Conservation (phyloP, 2,797 vertebrate genomes). For the Pipistrellus pipistrellus region DNA sequence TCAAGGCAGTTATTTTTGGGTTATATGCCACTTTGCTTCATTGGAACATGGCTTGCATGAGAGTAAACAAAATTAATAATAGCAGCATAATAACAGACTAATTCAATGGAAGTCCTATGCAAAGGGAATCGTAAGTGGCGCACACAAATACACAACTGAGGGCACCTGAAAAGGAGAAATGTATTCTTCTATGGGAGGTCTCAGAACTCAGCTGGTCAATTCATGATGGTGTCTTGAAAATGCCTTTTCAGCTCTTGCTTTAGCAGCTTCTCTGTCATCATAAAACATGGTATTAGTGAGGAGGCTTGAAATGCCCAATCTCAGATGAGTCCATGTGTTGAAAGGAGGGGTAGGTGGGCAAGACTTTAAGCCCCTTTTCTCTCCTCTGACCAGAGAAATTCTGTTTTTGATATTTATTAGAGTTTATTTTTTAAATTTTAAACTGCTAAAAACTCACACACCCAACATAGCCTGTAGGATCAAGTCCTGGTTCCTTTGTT, state of each 20-base stretch:
- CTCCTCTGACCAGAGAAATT: background rate
- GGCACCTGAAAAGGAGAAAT: background rate
- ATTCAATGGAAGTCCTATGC: background rate
- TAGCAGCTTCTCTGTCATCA: background rate
- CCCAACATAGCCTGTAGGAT: background rate
- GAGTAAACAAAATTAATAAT: background rate
- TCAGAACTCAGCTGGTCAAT: background rate
- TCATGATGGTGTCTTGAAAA: background rate
- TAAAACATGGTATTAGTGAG: background rate
- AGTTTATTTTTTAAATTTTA: background rate
- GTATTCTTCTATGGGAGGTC: accelerated
- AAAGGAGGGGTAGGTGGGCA: background rate
- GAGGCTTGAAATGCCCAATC: background rate
- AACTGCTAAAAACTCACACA: background rate
- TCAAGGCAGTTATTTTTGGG: background rate
- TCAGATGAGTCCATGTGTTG: background rate
- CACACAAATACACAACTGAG: background rate
- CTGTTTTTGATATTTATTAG: background rate
- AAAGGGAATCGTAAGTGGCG: background rate
- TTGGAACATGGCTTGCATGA: background rate
- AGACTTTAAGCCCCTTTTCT: background rate
- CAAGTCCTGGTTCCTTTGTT: background rate
- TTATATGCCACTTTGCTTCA: background rate
- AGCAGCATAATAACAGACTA: background rate
- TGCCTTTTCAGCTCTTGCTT: background rate